Evolutionary conservation across 2,797 vertebrate genomes (phyloP), one percentile per base, ranked within the genome.

Genomic region (Lates japonicus): DNA sequence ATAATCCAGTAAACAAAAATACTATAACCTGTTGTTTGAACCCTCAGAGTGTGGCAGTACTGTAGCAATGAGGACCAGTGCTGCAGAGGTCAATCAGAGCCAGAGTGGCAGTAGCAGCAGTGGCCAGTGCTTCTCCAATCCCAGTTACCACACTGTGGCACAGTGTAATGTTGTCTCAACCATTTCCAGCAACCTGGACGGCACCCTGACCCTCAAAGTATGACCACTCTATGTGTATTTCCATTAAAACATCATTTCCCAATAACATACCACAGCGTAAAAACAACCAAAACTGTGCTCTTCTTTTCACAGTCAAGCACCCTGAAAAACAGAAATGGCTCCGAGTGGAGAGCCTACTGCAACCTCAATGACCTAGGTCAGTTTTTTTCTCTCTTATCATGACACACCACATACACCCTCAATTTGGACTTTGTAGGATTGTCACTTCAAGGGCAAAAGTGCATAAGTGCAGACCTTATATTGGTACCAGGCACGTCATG

Each of bases 341-440:
- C 96, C 83, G 97, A 97, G 87, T 98, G 98, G 98, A 97, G 97
- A 94, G 94, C 96, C 69, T 98, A 97, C 96, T 97, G 96, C 96
- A 98, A 96, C 95, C 96, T 98, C 92, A 97, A 96, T 87, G 97
- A 98, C 92, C 95, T 97, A 91, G 97, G 98, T 98, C 90, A 97
- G 97, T 97, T 68, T 71, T 66, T 33, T 46, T 59, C 76, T 60
- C 44, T 73, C 70, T 74, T 39, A 25, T 54, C 61, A 54, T 69
- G 12, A 76, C n/a, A 52, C 73, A 52, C 33, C 54, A 70, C 68
- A 63, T 54, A 49, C 35, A 55, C 29, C 20, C 22, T 58, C 42
- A 44, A 52, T 63, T 54, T 58, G 37, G 57, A 77, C 67, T 63
- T 80, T 81, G 59, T 74, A 60, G 46, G 55, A 48, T 49, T 9